Evolutionary conservation across 2,888 invertebrate genomes (phyloP).

Genomic region (Pachliopta kotzebuea): DNA sequence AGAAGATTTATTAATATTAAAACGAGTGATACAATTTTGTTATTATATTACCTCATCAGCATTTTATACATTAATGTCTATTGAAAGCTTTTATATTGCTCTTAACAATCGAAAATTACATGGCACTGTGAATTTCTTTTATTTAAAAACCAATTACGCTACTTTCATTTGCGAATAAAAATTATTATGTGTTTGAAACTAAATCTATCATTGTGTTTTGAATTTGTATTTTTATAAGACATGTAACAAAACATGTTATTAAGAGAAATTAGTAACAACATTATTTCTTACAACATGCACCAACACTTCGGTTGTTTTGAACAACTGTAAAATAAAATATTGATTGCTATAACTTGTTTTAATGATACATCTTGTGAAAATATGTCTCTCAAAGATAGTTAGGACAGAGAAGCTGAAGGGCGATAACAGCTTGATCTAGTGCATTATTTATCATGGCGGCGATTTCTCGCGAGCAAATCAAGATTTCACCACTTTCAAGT

Average conservation of each 20-base stretch:
- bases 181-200: constrained; percentile 1
- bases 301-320: too few species aligned
- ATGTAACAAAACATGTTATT: too few species aligned
- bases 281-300: too few species aligned
- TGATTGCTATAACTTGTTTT: too few species aligned
- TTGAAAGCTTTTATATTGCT: constrained; percentile 21
- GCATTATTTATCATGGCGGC: constrained; percentile 74
- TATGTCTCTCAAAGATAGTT: constrained; percentile 56
- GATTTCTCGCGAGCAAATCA: constrained; percentile 69
- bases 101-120: constrained; percentile 29
- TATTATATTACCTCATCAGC: neutral
- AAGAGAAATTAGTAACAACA: too few species aligned
- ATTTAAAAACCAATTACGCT: constrained; percentile 32
- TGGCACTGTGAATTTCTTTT: constrained; percentile 18
- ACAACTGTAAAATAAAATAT: neutral
- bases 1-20: neutral
- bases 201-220: neutral
- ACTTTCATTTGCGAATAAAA: constrained; percentile 32
- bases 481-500: constrained; percentile 79
- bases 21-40: neutral
- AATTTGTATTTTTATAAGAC: too few species aligned
- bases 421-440: constrained; percentile 56
- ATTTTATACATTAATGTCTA: neutral
- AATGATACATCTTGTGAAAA: constrained; percentile 44
- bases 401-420: constrained; percentile 55